Base-by-base conservation (phyloP, 2,888 invertebrate species). In the Drosophila infuscata region DNA sequence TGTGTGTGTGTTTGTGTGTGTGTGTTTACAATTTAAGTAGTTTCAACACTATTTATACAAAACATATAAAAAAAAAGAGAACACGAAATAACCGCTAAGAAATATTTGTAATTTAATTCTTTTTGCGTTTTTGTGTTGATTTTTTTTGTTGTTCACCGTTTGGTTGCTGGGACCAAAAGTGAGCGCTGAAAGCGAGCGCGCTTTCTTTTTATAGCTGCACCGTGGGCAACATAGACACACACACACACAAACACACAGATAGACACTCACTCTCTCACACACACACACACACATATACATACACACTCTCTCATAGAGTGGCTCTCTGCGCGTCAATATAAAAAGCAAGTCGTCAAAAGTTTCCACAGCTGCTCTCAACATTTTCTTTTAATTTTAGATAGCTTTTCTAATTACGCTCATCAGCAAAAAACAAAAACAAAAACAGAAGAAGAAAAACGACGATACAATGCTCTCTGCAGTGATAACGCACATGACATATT, bases 151-250 rank as follows among this genome's bases (percentile, higher is more conserved):
- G 81, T 87, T 66, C 76, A 80, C 91, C 90, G 86, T 89, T 89
- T 83, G 89, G 85, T 86, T 73, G 89, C 87, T 92, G 91, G 81
- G 89, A 92, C 90, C 85, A 92, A 92, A 92, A 92, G 92, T 92
- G 92, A 92, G 91, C 91, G 80, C 71, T 71, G 76, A 82, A 82
- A 75, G 79, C 83, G 81, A 82, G 72, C 76, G 78, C 76, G 73
- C 72, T 78, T 81, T 79, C 90, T 83, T 90, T 88, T 86, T 88
- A 88, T 88, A 88, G 86, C 81, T 59, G 64, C 85, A 70, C 69
- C 70, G 56, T 20, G 29, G 35, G 43, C 70, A 20, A 17, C 57
- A 38, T 59, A 73, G 9, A 52, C 58, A 51, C 72, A 70, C 15
- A 46, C 60, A 51, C 49, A 43, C 67, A 61, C n/a, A 38, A 0